Evolutionary conservation across 2,888 invertebrate species (phyloP).

Genomic region (Drosophila acutilabella): DNA sequence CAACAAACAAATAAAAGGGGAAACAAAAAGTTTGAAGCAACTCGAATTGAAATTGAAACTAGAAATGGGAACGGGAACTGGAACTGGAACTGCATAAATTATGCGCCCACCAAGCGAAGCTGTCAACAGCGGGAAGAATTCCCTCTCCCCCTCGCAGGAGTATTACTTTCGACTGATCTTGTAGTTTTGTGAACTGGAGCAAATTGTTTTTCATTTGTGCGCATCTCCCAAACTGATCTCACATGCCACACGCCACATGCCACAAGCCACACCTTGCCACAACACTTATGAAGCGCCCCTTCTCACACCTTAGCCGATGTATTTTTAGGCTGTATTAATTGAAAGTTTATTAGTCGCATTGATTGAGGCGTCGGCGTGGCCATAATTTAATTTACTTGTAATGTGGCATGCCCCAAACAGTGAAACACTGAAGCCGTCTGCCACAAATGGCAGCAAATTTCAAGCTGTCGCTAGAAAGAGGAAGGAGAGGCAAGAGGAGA

Average conservation of each 20-base stretch:
- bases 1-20: conserved; percentile 44
- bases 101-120: conserved; percentile 63
- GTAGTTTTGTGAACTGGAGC: conserved; percentile 65
- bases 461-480: background rate
- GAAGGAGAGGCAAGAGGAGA: background rate
- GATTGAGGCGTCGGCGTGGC: conserved; percentile 48
- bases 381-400: conserved; percentile 73
- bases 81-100: conserved; percentile 70
- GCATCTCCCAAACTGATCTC: conserved; percentile 41
- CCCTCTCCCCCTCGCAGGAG: conserved; percentile 19
- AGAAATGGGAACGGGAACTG: conserved; percentile 33
- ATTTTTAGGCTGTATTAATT: conserved; percentile 74
- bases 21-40: conserved; percentile 7
- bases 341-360: conserved; percentile 74
- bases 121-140: conserved; percentile 62
- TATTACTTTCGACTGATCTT: conserved; percentile 14
- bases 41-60: conserved; percentile 29
- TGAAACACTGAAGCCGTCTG: conserved; percentile 19
- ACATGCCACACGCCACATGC: background rate
- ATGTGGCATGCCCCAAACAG: conserved; percentile 45
- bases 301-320: background rate
- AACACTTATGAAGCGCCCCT: conserved; percentile 37
- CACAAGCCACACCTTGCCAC: conserved; percentile 48
- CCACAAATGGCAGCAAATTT: conserved; percentile 25
- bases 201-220: conserved; percentile 62